Evolutionary conservation across 2,113 vertebrate genomes (phyloP).

Genomic region (Gymnogyps californianus): DNA sequence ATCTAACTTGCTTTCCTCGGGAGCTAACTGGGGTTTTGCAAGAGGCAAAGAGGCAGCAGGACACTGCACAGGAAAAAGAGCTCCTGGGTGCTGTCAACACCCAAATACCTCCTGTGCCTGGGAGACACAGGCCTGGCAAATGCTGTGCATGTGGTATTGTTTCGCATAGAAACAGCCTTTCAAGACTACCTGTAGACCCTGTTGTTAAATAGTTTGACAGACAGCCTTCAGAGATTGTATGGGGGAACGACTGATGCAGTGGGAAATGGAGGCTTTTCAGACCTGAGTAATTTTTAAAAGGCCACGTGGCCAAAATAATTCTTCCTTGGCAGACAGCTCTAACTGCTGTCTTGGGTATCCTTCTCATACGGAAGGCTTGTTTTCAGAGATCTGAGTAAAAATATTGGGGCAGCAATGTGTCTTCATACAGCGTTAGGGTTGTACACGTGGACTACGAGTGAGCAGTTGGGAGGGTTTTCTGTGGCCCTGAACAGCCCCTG

Average conservation of each 20-base stretch:
- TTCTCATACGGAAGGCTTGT: neutral
- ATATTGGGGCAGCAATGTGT: neutral
- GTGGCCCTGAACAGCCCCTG: neutral
- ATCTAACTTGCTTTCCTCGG: neutral
- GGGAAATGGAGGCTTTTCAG: neutral
- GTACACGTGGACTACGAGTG: fast-evolving
- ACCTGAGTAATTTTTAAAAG: neutral
- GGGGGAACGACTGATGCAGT: neutral
- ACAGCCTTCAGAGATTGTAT: fast-evolving
- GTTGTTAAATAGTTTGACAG: neutral
- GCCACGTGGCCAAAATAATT: neutral
- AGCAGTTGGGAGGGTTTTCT: neutral
- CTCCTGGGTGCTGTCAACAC: neutral
- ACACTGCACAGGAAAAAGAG: neutral
- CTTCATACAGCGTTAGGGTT: fast-evolving
- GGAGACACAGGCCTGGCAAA: neutral
- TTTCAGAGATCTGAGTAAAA: neutral
- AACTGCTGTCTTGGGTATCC: neutral
- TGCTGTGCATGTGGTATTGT: neutral
- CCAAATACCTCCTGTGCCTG: neutral
- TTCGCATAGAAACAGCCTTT: neutral
- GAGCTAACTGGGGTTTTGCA: neutral
- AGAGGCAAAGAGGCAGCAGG: neutral
- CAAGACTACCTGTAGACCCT: fast-evolving
- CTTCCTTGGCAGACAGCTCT: neutral